phyloP scores from a whole-genome alignment of 1,140 invertebrate species.

The Aradophagus sp. region DNA sequence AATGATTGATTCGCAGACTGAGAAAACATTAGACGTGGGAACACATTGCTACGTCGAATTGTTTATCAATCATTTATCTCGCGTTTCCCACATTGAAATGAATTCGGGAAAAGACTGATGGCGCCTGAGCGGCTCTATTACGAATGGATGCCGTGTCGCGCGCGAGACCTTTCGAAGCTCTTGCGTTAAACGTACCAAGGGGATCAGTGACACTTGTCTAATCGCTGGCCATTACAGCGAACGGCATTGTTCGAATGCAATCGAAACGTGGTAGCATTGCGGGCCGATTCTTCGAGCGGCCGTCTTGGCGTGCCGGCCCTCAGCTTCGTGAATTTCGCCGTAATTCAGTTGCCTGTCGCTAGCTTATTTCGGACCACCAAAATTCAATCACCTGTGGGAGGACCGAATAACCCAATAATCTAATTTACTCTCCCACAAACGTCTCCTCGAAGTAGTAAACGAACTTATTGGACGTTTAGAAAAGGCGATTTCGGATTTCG shows the following conservation, averaged over 20 bases:
- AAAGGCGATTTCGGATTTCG: too few species aligned
- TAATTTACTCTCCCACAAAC: slow-evolving; percentile 13
- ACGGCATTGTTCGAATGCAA: slow-evolving; percentile 1
- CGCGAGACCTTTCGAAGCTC: slow-evolving; percentile 9
- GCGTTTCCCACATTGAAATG: too few species aligned
- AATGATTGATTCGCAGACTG: too few species aligned
- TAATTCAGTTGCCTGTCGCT: not conserved
- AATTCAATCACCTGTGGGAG: slow-evolving; percentile 20
- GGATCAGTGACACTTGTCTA: slow-evolving; percentile 37
- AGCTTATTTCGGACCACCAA: slow-evolving; percentile 25
- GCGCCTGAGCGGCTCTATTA: too few species aligned
- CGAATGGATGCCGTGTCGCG: too few species aligned
- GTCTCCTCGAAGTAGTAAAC: slow-evolving; percentile 10
- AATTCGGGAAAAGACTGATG: too few species aligned
- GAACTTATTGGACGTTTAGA: too few species aligned
- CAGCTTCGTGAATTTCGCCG: slow-evolving; percentile 18
- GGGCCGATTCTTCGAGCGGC: too few species aligned
- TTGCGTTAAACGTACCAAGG: slow-evolving; percentile 17
- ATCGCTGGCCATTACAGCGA: slow-evolving; percentile 3
- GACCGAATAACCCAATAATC: slow-evolving; percentile 8
- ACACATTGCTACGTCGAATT: too few species aligned
- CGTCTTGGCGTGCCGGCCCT: not conserved
- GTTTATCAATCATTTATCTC: too few species aligned
- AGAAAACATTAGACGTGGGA: too few species aligned
- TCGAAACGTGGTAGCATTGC: too few species aligned